Evolutionary conservation across 2,888 invertebrate species (phyloP), one percentile per base, ranked within the genome.

Genomic region (Junonia oenone): DNA sequence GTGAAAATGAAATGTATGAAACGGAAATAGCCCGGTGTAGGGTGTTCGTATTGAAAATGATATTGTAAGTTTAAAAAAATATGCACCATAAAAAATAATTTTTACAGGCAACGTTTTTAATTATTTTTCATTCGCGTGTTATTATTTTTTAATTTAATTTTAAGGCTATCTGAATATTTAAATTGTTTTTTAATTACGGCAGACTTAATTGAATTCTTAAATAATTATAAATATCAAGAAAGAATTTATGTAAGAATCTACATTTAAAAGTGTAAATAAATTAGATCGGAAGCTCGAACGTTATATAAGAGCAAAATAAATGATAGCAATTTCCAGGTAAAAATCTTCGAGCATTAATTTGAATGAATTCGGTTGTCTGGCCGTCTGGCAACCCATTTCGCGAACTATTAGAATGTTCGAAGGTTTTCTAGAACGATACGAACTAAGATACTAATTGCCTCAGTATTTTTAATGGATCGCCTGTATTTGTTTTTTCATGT

Each of bases 1-100:
- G 33, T 46, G 38, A 13, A 47, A 57, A 50, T 50, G n/a, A 40
- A 53, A 57, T 31, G 26, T 31, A 38, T 45, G 43, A 26, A 45
- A 11, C 29, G 49, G 37, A 15, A 49, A 45, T 47, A 40, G 35
- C 38, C 47, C 31, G 13, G 6, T 26, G 6, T 11, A 8, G 14
- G 15, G 17, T 37, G 2, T 35, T 35, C 29, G 29, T 29, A 29
- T 6, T 2, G 6, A 29, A 29, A 29, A 22, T 22, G 22, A 22
- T 29, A 6, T 29, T 29, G 1, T 5, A 29, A 8, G 29, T 29
- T 29, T 8, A 29, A 29, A 29, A 29, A 29, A 8, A 29, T 0
- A 31, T 31, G 29, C 11, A 8, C 2, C 27, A 27, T 27, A 27
- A 5, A 22, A 22, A 5, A 3, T 22, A 22, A 22, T 22, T 22